Evolutionary conservation across 1,140 invertebrate species (phyloP).

Genomic region (Drepana arcuata): DNA sequence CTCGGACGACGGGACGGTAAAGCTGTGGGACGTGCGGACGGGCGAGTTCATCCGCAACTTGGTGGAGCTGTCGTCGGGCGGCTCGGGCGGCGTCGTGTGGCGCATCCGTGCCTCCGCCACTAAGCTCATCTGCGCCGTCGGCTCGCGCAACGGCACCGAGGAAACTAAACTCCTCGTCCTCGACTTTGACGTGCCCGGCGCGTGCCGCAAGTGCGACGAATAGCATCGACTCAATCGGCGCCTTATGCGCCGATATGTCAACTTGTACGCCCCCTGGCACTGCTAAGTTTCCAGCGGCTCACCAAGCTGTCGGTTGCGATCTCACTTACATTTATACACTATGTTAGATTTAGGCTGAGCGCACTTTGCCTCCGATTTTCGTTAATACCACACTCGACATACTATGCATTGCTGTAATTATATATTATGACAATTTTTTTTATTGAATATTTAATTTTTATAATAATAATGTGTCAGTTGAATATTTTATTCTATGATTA

Average conservation of each 20-base stretch:
- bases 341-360: no score
- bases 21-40: slow-evolving; percentile 97
- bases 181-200: slow-evolving; percentile 93
- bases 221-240: slow-evolving; percentile 65
- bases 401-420: no score
- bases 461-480: no score
- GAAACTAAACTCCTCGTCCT: slow-evolving; percentile 98
- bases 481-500: no score
- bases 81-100: slow-evolving; percentile 99
- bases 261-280: slow-evolving; percentile 61
- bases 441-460: no score
- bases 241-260: slow-evolving; percentile 54
- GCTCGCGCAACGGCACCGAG: slow-evolving; percentile 97
- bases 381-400: no score
- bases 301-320: no score
- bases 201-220: slow-evolving; percentile 72
- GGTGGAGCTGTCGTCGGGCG: slow-evolving; percentile 93
- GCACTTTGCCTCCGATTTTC: no score
- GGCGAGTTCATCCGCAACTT: slow-evolving; percentile 97
- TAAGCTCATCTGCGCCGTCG: slow-evolving; percentile 97
- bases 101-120: slow-evolving; percentile 94
- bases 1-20: slow-evolving; percentile 98
- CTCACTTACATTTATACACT: no score
- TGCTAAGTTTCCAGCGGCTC: no score
- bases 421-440: no score